Percentiles rank a stretch among this genome's conserved stretches.
Conservation (phyloP, 2,113 vertebrate genomes). For the Mola mola region DNA sequence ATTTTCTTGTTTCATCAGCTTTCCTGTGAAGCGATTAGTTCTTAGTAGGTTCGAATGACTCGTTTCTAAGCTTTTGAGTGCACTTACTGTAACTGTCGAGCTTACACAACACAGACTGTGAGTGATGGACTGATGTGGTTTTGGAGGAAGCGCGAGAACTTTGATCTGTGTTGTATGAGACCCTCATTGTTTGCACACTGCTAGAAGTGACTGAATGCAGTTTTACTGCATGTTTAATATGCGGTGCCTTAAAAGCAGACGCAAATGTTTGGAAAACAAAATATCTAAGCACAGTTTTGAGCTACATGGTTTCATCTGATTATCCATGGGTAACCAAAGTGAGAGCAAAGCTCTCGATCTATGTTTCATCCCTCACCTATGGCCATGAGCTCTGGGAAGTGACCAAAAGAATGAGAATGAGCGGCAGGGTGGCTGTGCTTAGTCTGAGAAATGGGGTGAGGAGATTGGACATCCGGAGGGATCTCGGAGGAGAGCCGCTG, state of each 20-base stretch:
- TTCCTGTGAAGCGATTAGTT: slow-evolving; percentile 25
- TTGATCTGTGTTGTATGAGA: slow-evolving; percentile 7
- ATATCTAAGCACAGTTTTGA: neutral
- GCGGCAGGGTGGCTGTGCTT: no score
- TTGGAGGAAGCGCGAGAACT: neutral
- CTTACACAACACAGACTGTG: slow-evolving; percentile 8
- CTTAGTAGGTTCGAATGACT: neutral
- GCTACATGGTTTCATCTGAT: no score
- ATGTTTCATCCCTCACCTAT: no score
- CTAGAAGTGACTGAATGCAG: neutral
- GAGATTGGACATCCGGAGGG: no score
- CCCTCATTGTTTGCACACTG: slow-evolving; percentile 11
- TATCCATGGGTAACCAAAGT: no score
- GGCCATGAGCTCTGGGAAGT: no score
- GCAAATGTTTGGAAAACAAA: slow-evolving; percentile 5
- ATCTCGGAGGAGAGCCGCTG: no score
- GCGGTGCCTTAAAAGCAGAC: slow-evolving; percentile 2
- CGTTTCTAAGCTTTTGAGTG: neutral
- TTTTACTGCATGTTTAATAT: slow-evolving; percentile 3
- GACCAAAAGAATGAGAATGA: no score
- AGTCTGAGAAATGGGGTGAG: no score
- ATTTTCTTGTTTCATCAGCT: slow-evolving; percentile 35
- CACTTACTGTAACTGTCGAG: slow-evolving; percentile 1
- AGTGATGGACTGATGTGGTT: slow-evolving; percentile 13
- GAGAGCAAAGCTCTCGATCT: no score